These are phyloP conservation scores for Hedya salicella DNA, from an alignment of 2,888 invertebrate species.

Conservation along the genomic window DNA sequence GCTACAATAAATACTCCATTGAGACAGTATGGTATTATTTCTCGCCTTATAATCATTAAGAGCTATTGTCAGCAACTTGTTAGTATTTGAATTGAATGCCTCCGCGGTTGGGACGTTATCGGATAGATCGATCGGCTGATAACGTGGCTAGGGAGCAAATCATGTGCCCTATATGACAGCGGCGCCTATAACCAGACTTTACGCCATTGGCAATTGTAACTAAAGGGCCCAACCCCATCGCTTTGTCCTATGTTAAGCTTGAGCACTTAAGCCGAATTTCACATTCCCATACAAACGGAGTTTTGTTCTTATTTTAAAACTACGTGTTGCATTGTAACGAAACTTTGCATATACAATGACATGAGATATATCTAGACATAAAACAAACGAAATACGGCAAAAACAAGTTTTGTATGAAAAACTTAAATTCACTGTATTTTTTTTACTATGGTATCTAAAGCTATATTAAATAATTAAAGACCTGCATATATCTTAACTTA, in stretches of 20 bases:
- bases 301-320: too few species aligned
- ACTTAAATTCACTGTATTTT: too few species aligned
- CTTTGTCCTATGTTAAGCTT: not conserved
- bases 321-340: too few species aligned
- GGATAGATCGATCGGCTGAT: slow-evolving; percentile 72
- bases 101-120: slow-evolving; percentile 70
- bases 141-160: slow-evolving; percentile 65
- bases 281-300: too few species aligned
- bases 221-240: not conserved
- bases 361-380: too few species aligned
- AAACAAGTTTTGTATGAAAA: too few species aligned
- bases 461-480: too few species aligned
- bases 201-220: not conserved
- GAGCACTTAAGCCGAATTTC: too few species aligned
- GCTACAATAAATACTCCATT: slow-evolving; percentile 78
- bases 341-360: too few species aligned
- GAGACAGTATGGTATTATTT: slow-evolving; percentile 78
- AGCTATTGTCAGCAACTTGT: slow-evolving; percentile 74
- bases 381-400: too few species aligned
- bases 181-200: slow-evolving; percentile 43
- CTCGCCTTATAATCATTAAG: slow-evolving; percentile 79
- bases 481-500: too few species aligned
- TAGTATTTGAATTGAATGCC: slow-evolving; percentile 82
- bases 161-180: slow-evolving; percentile 56
- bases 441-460: too few species aligned